Conservation (phyloP, 2,888 invertebrate genomes). For the Aelia acuminata region DNA sequence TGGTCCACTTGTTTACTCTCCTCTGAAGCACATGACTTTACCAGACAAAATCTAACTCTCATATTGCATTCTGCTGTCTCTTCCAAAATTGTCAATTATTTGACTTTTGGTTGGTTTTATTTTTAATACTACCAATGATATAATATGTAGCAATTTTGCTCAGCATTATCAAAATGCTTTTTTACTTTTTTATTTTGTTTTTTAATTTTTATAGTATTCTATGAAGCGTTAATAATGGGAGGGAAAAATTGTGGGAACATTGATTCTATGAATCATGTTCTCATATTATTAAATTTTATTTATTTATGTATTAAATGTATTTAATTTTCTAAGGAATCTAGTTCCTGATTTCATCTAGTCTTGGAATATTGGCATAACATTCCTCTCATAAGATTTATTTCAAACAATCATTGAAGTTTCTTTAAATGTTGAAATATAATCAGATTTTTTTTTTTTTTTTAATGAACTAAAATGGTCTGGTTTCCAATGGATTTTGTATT, state of each 20-base stretch:
- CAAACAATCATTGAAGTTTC: not conserved
- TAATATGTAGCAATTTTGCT: not conserved
- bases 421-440: not conserved
- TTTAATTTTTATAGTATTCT: not conserved
- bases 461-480: not conserved
- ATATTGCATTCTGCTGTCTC: not conserved
- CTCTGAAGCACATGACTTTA: constrained; percentile 46
- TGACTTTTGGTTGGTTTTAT: not conserved
- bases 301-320: not conserved
- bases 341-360: constrained; percentile 13
- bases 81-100: constrained; percentile 14
- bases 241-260: not conserved
- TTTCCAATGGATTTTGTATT: not conserved
- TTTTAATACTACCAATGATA: not conserved
- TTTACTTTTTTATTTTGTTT: not conserved
- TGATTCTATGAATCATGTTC: constrained; percentile 5
- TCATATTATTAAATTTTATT: not conserved
- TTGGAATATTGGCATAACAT: not conserved
- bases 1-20: constrained; percentile 19
- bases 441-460: not conserved
- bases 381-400: constrained; percentile 1
- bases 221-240: not conserved
- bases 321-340: not conserved
- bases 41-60: not conserved
- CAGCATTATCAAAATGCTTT: not conserved